These are phyloP conservation scores for Pantherophis vulpinus DNA, from an alignment of 2,797 vertebrate species.

Conservation along the genomic window DNA sequence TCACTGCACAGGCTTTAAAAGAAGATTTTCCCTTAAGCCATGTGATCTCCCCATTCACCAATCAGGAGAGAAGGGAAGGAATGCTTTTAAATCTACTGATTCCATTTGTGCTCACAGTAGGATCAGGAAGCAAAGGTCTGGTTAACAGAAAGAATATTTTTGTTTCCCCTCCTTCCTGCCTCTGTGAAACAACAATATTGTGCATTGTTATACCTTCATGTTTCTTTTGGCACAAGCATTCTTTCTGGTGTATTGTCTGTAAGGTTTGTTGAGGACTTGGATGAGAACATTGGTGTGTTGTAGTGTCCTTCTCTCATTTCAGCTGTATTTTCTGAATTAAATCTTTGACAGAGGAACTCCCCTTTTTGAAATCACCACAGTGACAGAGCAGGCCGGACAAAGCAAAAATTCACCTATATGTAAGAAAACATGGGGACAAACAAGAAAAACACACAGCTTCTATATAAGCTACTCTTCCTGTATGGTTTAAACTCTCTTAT, in stretches of 20 bases:
- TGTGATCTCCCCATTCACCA: conserved; percentile 99
- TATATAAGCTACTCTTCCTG: conserved; percentile 5
- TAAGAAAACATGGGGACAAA: conserved; percentile 30
- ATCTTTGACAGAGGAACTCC: conserved; percentile 31
- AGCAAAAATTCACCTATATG: conserved; percentile 29
- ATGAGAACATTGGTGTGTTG: conserved; percentile 41
- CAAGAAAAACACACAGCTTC: conserved; percentile 31
- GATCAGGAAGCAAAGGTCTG: conserved; percentile 98
- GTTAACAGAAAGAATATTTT: conserved; percentile 66
- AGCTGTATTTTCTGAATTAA: conserved; percentile 48
- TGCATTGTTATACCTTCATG: conserved; percentile 36
- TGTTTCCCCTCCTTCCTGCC: conserved; percentile 33
- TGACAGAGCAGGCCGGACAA: conserved; percentile 27
- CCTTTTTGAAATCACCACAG: conserved; percentile 42
- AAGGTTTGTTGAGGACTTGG: conserved; percentile 33
- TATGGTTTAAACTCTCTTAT: conserved; percentile 23
- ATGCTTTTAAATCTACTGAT: conserved; percentile 99
- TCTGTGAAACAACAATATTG: conserved; percentile 56
- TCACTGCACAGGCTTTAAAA: conserved; percentile 89
- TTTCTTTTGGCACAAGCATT: conserved; percentile 43
- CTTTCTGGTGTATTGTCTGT: conserved; percentile 46
- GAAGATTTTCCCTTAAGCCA: conserved; percentile 98
- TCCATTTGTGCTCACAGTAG: conserved; percentile 97
- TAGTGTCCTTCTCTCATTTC: conserved; percentile 59
- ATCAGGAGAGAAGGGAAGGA: conserved; percentile 97